Evolutionary conservation across 64 coral and sea anemone genomes (phyloP), one percentile per base, ranked within the genome.

Genomic region (Montipora foliosa): DNA sequence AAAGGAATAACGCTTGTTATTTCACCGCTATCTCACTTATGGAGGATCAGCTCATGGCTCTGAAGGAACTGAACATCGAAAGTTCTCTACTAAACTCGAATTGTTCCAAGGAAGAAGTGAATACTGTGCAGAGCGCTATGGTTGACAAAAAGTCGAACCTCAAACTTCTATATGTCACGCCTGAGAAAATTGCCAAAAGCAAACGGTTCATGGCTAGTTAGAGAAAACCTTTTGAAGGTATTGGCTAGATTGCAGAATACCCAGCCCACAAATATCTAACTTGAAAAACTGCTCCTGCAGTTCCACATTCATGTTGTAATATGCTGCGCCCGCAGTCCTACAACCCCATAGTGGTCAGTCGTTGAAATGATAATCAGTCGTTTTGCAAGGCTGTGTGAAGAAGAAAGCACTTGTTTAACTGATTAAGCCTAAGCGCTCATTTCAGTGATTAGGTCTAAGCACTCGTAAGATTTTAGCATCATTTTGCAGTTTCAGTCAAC

Each of bases 181-280:
- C 96, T 67, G 96, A 98, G 69, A 98, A 98, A 47, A 98, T 98
- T 82, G 97, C 94, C 1, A 95, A 96, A 49, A 98, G 97, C 75
- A 98, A 98, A 82, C 90, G 97, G 14, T 95, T 95, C 48, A 98
- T 94, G 94, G 94, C 97, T 25, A 98, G 67, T 60, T 96, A 48
- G 97, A 95, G 87, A 98, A 98, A 86, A 74, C n/a, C 85, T 2
- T 95, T 90, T 93, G 81, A 95, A 83, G 93, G 96, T 98, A 87
- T 57, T 57, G 6, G 22, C 61, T 44, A 16, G 17, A n/a, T 49
- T 24, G 9, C 61, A 64, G 37, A 37, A 37, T 37, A 37, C 37
- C 37, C 37, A 37, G 37, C 37, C 2, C 37, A 37, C 37, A 37
- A 2, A 37, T 37, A 37, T 37, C 37, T 37, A 37, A 57, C 53